A percentile compares a stretch with the other conserved stretches of the same genome.
Conservation (phyloP, 1,140 invertebrate species). For the Steinernema feltiae region DNA sequence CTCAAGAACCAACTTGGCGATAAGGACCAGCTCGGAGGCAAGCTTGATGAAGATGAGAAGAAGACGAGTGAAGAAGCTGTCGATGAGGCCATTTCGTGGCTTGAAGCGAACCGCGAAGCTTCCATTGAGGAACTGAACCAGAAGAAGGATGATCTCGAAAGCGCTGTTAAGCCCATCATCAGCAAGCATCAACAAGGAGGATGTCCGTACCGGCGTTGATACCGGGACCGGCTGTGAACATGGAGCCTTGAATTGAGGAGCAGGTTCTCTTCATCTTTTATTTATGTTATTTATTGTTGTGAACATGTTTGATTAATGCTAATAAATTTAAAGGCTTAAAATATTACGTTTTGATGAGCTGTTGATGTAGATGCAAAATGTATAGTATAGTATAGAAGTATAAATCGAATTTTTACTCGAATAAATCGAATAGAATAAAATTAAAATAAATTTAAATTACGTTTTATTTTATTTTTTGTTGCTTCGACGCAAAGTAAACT, state of each 20-base stretch:
- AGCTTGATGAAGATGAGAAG: slow-evolving; percentile 83
- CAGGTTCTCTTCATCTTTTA: background rate
- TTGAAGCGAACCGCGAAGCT: slow-evolving; percentile 88
- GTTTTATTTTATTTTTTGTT: no score
- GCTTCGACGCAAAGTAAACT: no score
- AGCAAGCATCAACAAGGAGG: slow-evolving; percentile 92
- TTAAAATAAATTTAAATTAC: no score
- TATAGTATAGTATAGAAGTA: no score
- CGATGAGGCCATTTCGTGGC: slow-evolving; percentile 94
- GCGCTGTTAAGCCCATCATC: slow-evolving; percentile 88
- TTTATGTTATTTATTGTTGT: slow-evolving; percentile 5
- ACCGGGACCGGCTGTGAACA: slow-evolving; percentile 36
- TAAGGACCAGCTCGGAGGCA: slow-evolving; percentile 93
- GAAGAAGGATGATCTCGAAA: slow-evolving; percentile 95
- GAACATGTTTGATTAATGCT: no score
- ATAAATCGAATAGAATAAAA: no score
- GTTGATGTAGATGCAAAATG: no score
- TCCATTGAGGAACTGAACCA: slow-evolving; percentile 90
- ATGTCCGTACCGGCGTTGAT: slow-evolving; percentile 64
- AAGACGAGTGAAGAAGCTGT: slow-evolving; percentile 86
- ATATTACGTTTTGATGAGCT: no score
- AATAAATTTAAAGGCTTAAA: background rate
- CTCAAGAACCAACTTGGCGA: slow-evolving; percentile 86
- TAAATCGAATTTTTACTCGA: no score
- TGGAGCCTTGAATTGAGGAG: slow-evolving; percentile 49